Conservation (phyloP, 2,888 invertebrate genomes). For the Uropetala carovei region DNA sequence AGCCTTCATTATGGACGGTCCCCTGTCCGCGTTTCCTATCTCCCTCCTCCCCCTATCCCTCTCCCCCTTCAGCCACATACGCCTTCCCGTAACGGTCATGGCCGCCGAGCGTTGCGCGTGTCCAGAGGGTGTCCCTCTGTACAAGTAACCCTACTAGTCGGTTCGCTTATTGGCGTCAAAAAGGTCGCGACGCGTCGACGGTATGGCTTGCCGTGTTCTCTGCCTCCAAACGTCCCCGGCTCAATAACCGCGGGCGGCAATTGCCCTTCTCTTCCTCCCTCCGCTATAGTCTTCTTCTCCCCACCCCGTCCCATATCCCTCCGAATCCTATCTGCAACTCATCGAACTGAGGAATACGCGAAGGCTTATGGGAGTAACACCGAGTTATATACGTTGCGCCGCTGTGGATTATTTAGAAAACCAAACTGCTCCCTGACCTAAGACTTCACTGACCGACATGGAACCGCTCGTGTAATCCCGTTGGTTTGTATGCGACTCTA, state of each 20-base stretch:
- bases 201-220: neutral
- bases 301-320: no score
- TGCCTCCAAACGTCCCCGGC: neutral
- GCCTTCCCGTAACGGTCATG: neutral
- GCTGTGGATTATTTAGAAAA: conserved; percentile 55
- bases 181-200: neutral
- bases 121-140: neutral
- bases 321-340: neutral
- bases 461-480: neutral
- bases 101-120: neutral
- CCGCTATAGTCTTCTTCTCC: neutral
- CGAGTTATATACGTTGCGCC: neutral
- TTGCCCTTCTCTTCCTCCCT: neutral
- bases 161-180: conserved; percentile 23
- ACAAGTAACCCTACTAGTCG: neutral
- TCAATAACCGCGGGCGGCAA: neutral
- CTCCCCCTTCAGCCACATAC: no score
- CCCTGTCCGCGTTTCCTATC: neutral
- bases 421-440: neutral
- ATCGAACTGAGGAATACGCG: neutral
- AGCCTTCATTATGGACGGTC: conserved; percentile 28
- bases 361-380: conserved; percentile 14
- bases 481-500: neutral
- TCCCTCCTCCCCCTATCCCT: no score
- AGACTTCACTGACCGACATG: neutral